Conservation (phyloP, 2,797 vertebrate species). For the Ctenochaetus hawaiiensis region DNA sequence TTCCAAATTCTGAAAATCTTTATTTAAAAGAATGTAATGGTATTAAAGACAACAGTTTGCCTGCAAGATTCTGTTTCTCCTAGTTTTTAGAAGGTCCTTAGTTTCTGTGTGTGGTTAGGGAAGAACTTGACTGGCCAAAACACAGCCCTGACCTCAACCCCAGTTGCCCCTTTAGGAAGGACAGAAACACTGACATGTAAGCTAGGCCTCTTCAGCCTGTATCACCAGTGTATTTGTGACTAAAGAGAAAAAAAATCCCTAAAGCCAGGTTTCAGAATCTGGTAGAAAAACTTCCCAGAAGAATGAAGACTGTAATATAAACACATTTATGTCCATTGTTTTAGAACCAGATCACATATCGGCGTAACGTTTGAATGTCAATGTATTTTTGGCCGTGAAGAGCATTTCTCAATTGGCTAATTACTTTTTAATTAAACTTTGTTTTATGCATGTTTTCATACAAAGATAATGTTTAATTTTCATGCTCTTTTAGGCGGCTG, state of each 20-base stretch:
- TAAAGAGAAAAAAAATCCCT: slow-evolving; percentile 11
- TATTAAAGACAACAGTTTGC: background rate
- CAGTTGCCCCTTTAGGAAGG: slow-evolving; percentile 3
- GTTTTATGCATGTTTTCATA: background rate
- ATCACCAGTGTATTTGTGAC: slow-evolving; percentile 1
- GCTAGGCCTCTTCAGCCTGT: background rate
- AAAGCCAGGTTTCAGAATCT: background rate
- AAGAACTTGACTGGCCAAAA: slow-evolving; percentile 4
- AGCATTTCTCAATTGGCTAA: background rate
- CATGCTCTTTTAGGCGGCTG: background rate
- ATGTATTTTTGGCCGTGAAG: background rate
- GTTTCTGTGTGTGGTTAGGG: background rate
- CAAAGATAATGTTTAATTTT: background rate
- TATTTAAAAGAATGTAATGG: background rate
- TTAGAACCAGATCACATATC: background rate
- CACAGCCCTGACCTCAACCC: slow-evolving; percentile 9
- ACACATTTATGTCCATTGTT: background rate
- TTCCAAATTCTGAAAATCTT: background rate
- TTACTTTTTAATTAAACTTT: background rate
- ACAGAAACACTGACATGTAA: background rate
- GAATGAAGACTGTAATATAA: background rate
- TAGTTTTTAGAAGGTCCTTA: background rate
- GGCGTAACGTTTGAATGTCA: background rate
- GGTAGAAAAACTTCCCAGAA: slow-evolving; percentile 5
- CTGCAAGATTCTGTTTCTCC: background rate